Percentiles rank a stretch among this genome's conserved stretches.
Conservation (phyloP, 1,140 invertebrate species). For the Drosophila sp. region DNA sequence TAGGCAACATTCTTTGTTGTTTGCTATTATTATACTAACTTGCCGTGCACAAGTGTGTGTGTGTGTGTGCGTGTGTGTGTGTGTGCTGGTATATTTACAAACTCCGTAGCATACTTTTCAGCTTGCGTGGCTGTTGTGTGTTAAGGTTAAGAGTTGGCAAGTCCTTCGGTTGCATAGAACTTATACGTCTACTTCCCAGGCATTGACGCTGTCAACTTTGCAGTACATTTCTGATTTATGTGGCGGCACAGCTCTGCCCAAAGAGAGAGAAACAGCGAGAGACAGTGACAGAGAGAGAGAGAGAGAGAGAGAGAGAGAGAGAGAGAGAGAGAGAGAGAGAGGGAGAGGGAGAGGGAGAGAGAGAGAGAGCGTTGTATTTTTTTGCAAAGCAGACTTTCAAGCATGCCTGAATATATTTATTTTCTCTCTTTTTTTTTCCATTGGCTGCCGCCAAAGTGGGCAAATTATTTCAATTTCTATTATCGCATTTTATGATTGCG, state of each 20-base stretch:
- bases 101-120: conserved; percentile 68
- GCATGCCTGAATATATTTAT: conserved; percentile 26
- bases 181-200: conserved; percentile 11
- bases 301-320: neutral
- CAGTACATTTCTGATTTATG: conserved; percentile 78
- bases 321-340: neutral
- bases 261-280: neutral
- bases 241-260: conserved; percentile 44
- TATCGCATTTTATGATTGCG: conserved; percentile 78
- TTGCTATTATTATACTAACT: conserved; percentile 76
- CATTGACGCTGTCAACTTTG: conserved; percentile 62
- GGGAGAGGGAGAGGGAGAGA: neutral
- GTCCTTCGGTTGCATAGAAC: conserved; percentile 34
- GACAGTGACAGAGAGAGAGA: neutral
- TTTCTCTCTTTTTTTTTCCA: conserved; percentile 15
- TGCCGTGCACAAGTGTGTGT: conserved; percentile 36
- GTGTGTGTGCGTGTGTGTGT: conserved; percentile 7
- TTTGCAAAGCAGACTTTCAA: conserved; percentile 47
- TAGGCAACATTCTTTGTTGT: conserved; percentile 76
- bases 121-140: conserved; percentile 78
- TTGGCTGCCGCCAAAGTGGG: conserved; percentile 63
- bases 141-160: conserved; percentile 71
- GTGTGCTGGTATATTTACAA: conserved; percentile 61
- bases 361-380: neutral
- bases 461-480: conserved; percentile 83